Evolutionary conservation across 1,140 invertebrate species (phyloP).

Genomic region (Zaprionus kolodkinae): DNA sequence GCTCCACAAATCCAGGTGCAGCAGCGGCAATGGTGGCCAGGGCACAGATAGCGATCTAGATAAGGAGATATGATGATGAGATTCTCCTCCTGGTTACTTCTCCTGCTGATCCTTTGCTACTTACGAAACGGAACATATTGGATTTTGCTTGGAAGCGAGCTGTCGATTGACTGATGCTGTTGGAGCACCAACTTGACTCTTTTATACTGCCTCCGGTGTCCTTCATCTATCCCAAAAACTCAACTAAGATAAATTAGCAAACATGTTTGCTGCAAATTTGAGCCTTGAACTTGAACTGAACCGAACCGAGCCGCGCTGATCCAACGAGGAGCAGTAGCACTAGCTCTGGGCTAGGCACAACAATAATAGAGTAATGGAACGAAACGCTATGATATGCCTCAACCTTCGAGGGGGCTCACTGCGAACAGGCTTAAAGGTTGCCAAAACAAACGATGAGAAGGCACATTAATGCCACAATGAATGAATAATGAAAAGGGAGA

Average conservation of each 20-base stretch:
- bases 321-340: not conserved
- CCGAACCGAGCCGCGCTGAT: too few relatives aligned
- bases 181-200: slow-evolving; percentile 6
- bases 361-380: slow-evolving; percentile 3
- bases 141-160: slow-evolving; percentile 43
- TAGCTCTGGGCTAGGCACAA: not conserved
- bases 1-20: slow-evolving; percentile 69
- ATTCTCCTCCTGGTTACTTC: not conserved
- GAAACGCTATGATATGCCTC: not conserved
- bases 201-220: slow-evolving; percentile 66
- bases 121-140: slow-evolving; percentile 77
- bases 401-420: slow-evolving; percentile 1
- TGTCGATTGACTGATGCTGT: slow-evolving; percentile 67
- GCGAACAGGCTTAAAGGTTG: not conserved
- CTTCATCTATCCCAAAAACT: slow-evolving; percentile 50
- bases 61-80: not conserved
- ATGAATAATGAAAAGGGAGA: not conserved
- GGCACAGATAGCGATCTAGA: slow-evolving; percentile 68
- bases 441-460: slow-evolving; percentile 2
- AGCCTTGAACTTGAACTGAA: slow-evolving; percentile 72
- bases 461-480: not conserved
- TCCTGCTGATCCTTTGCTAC: slow-evolving; percentile 22
- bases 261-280: slow-evolving; percentile 47
- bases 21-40: slow-evolving; percentile 64
- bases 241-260: slow-evolving; percentile 54